A percentile compares a stretch with the other conserved stretches of the same genome.
These are phyloP conservation scores for Falcaria lacertinaria DNA, from an alignment of 2,888 invertebrate species.

Conservation along the genomic window DNA sequence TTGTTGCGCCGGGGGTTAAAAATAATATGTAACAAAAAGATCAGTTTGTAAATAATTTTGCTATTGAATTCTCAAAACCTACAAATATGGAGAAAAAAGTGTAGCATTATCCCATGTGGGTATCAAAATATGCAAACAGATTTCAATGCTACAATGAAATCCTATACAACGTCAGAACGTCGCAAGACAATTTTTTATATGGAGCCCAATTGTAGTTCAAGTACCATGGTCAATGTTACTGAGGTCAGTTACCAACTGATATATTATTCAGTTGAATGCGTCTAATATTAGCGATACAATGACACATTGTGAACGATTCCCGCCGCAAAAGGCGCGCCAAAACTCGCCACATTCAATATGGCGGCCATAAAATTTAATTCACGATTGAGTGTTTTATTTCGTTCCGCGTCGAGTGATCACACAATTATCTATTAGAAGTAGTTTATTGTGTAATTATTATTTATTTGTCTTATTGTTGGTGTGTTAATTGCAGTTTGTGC, in stretches of 20 bases:
- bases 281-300: slow-evolving; percentile 54
- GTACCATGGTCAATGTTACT: slow-evolving; percentile 13
- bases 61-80: no score
- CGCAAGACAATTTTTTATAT: neutral
- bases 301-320: slow-evolving; percentile 30
- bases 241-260: slow-evolving; percentile 20
- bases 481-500: neutral
- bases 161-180: no score
- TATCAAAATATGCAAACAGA: no score
- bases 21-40: no score
- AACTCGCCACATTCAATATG: slow-evolving; percentile 29
- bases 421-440: slow-evolving; percentile 2
- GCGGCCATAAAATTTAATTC: slow-evolving; percentile 32
- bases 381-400: slow-evolving; percentile 12
- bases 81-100: no score
- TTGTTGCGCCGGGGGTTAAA: no score
- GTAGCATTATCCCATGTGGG: no score
- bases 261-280: slow-evolving; percentile 17
- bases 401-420: neutral
- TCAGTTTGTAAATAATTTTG: no score
- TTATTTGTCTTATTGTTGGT: slow-evolving; percentile 1
- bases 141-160: no score
- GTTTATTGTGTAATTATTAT: slow-evolving; percentile 3
- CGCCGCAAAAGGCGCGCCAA: slow-evolving; percentile 21
- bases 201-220: neutral